A percentile compares a stretch with the other conserved stretches of the same genome.
phyloP scores from a whole-genome alignment of 2,797 vertebrate species.

The Cyclura pinguis region DNA sequence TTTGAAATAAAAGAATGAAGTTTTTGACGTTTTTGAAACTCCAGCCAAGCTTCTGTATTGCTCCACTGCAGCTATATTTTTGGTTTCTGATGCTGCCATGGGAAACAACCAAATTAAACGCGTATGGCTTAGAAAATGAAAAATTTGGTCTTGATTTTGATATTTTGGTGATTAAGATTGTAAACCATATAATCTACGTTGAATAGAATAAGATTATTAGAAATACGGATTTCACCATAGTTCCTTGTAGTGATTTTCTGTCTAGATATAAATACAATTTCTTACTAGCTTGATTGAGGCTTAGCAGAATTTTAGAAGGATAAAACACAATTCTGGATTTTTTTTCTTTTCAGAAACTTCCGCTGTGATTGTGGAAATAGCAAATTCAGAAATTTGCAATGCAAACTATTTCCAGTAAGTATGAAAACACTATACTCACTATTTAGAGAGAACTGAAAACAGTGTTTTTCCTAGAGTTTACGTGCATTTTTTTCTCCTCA shows the following conservation, averaged over 20 bases:
- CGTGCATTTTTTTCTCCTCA: neutral
- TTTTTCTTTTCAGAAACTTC: constrained; percentile 80
- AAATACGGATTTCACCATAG: neutral
- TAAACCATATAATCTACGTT: neutral
- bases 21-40: neutral
- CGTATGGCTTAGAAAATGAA: too few species aligned
- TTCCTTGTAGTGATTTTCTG: accelerated
- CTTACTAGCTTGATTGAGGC: accelerated
- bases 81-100: neutral
- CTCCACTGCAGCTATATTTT: neutral
- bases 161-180: neutral
- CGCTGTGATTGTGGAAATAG: constrained; percentile 93
- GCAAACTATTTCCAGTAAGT: constrained; percentile 92
- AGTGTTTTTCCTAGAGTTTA: neutral
- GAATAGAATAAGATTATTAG: neutral
- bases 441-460: neutral
- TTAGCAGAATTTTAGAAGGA: accelerated
- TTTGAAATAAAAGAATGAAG: neutral
- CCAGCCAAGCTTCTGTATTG: neutral
- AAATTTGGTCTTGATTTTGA: too few species aligned
- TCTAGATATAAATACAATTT: accelerated
- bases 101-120: neutral
- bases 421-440: neutral
- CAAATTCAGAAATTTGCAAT: constrained; percentile 91
- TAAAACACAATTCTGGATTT: neutral